Percentiles rank a stretch among this genome's conserved stretches.
Evolutionary conservation across 1,140 invertebrate species (phyloP).

Genomic region (Glossosoma conforme): DNA sequence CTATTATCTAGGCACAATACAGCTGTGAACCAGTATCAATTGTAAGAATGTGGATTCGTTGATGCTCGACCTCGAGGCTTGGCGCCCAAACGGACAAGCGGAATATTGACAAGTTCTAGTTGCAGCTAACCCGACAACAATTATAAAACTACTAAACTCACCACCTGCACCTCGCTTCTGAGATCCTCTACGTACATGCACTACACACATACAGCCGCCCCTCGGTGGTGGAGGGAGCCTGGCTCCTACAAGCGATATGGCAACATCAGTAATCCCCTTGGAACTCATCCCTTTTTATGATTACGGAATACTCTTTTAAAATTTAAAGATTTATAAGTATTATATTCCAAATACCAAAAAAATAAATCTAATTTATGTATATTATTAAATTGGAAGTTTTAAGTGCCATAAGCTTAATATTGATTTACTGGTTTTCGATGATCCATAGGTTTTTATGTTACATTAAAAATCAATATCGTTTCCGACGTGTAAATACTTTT

Average conservation of each 20-base stretch:
- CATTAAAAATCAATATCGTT: no score
- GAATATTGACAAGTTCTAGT: conserved; percentile 17
- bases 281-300: conserved; percentile 9
- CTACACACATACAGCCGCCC: conserved; percentile 26
- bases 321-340: conserved; percentile 18
- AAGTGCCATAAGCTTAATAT: conserved; percentile 22
- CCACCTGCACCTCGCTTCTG: conserved; percentile 13
- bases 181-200: conserved; percentile 24
- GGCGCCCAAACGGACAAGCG: conserved; percentile 23
- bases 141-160: conserved; percentile 25
- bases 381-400: conserved; percentile 23
- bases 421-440: background rate
- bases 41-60: conserved; percentile 49
- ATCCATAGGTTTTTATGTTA: background rate
- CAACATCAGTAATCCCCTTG: conserved; percentile 19
- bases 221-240: conserved; percentile 22
- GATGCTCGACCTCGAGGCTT: conserved; percentile 38
- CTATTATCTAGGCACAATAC: conserved; percentile 55
- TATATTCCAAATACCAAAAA: conserved; percentile 19
- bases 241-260: conserved; percentile 30
- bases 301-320: conserved; percentile 4
- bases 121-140: conserved; percentile 28
- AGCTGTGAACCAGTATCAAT: conserved; percentile 50
- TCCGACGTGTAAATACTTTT: no score
- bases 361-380: conserved; percentile 17